These are phyloP conservation scores for Himalopsyche japonica DNA, from an alignment of 2,888 invertebrate species.

Conservation along the genomic window DNA sequence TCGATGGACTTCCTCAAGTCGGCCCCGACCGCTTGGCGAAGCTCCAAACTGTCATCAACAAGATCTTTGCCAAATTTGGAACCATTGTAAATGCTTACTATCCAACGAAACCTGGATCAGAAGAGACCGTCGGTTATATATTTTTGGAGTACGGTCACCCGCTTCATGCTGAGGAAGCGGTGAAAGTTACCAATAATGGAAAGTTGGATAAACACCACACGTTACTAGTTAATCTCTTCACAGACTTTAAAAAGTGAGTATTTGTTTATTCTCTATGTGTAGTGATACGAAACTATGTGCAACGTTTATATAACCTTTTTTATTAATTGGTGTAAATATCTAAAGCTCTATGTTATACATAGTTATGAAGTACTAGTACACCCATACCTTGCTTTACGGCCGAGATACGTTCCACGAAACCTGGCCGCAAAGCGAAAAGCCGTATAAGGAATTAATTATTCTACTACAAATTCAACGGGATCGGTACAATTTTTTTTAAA, in stretches of 20 bases:
- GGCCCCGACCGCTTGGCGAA: conserved; percentile 91
- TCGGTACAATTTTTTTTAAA: too few relatives aligned
- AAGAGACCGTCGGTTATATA: conserved; percentile 88
- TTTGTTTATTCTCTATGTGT: neutral
- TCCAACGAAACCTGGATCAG: conserved; percentile 77
- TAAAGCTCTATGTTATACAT: too few relatives aligned
- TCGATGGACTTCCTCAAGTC: conserved; percentile 95
- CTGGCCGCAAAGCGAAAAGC: too few relatives aligned
- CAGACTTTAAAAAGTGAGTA: conserved; percentile 90
- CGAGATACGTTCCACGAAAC: too few relatives aligned
- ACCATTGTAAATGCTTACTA: conserved; percentile 87
- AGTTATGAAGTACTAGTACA: too few relatives aligned
- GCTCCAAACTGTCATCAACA: conserved; percentile 87
- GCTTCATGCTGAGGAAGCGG: conserved; percentile 84
- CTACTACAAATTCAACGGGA: too few relatives aligned
- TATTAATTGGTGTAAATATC: too few relatives aligned
- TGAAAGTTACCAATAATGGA: conserved; percentile 86
- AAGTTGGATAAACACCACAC: conserved; percentile 96
- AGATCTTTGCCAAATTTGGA: conserved; percentile 88
- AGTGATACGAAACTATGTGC: neutral
- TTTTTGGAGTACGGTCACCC: conserved; percentile 90
- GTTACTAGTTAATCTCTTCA: conserved; percentile 90
- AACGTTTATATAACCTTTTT: too few relatives aligned
- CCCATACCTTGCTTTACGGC: too few relatives aligned
- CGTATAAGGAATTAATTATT: too few relatives aligned